Percentiles rank a stretch among this genome's conserved stretches.
These are phyloP conservation scores for Etia nguti DNA, from an alignment of 2,113 vertebrate species.

Conservation along the genomic window DNA sequence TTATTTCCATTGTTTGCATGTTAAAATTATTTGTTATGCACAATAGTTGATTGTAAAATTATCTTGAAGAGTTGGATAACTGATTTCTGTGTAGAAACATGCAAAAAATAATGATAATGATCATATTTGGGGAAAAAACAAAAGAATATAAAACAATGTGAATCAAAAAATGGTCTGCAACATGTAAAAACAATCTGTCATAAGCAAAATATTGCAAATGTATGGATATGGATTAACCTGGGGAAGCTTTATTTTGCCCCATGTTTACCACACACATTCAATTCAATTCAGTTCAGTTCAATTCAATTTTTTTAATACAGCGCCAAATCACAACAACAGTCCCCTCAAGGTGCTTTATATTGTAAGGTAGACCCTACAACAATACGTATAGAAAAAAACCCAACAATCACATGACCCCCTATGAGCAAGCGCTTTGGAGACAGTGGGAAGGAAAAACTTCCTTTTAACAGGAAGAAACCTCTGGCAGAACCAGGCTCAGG, in stretches of 20 bases:
- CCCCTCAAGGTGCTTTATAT: fast-evolving
- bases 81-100: background rate
- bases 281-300: background rate
- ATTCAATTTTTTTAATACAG: background rate
- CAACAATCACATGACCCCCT: background rate
- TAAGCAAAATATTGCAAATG: background rate
- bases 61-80: background rate
- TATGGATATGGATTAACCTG: background rate
- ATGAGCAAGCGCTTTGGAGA: background rate
- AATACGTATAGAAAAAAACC: background rate
- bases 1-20: background rate
- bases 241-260: background rate
- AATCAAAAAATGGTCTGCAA: background rate
- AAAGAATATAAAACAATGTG: background rate
- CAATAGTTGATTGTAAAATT: background rate
- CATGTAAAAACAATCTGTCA: background rate
- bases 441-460: background rate
- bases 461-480: background rate
- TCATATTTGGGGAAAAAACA: background rate
- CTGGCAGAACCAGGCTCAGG: fast-evolving
- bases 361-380: fast-evolving
- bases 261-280: background rate
- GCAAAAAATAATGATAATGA: background rate
- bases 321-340: fast-evolving
- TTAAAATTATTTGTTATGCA: background rate